Conservation (phyloP, 2,113 vertebrate genomes). For the Leucoraja erinaceus region DNA sequence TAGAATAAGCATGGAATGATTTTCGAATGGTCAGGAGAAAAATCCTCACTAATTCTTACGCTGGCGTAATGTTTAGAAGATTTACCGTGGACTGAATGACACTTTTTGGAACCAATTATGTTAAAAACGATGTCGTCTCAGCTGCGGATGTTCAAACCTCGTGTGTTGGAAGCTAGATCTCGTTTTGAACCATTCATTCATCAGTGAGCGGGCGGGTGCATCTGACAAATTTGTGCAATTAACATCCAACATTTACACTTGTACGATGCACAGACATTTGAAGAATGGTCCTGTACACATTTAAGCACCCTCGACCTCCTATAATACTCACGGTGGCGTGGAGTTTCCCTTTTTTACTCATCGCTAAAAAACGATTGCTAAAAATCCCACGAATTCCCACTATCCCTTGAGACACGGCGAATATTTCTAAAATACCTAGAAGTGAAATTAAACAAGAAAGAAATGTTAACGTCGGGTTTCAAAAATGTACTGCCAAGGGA, state of each 20-base stretch:
- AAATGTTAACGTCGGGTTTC: background rate
- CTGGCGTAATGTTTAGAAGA: background rate
- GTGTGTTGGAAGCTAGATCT: background rate
- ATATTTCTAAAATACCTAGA: conserved; percentile 93
- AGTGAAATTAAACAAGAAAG: conserved; percentile 41
- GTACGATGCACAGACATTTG: background rate
- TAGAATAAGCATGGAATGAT: background rate
- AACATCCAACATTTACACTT: background rate
- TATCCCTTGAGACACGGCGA: conserved; percentile 94
- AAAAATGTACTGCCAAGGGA: background rate
- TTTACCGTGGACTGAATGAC: background rate
- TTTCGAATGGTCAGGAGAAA: background rate
- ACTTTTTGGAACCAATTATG: background rate
- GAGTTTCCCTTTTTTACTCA: conserved; percentile 95
- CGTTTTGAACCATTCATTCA: background rate
- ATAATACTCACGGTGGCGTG: conserved; percentile 85
- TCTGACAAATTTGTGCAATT: background rate
- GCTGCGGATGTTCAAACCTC: background rate
- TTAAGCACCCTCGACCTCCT: background rate
- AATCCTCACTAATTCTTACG: background rate
- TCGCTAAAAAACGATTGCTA: conserved; percentile 95
- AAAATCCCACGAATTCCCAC: conserved; percentile 94
- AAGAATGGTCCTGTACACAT: background rate
- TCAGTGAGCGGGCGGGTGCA: too few relatives aligned
- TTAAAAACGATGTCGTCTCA: background rate